phyloP scores from a whole-genome alignment of 2,888 invertebrate genomes.

The Gnatocerus cornutus region DNA sequence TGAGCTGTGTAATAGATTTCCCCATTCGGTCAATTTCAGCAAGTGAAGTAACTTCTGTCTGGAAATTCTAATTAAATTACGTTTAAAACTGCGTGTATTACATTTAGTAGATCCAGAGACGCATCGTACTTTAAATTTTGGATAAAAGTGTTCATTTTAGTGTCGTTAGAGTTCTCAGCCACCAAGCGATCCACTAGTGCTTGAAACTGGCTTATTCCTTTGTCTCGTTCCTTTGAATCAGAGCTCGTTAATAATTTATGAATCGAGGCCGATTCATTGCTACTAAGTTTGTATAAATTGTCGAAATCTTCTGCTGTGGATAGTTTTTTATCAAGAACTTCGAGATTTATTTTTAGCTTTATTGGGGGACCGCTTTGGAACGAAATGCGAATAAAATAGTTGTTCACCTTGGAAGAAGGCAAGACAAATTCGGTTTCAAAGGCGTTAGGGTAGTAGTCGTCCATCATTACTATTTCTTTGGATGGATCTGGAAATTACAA shows the following conservation, averaged over 20 bases:
- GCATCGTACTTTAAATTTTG: not conserved
- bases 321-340: no score
- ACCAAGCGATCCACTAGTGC: not conserved
- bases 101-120: not conserved
- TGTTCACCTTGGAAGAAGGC: not conserved
- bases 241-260: no score
- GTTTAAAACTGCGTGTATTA: not conserved
- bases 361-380: not conserved
- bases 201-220: not conserved
- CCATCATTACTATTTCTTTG: not conserved
- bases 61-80: not conserved
- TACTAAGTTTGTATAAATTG: no score
- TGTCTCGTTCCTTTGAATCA: no score
- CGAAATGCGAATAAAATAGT: not conserved
- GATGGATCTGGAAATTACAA: not conserved
- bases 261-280: no score
- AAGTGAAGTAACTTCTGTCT: not conserved
- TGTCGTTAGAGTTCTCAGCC: not conserved
- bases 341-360: no score
- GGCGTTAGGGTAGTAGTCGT: not conserved
- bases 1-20: slow-evolving; percentile 8
- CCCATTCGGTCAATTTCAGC: not conserved
- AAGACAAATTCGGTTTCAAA: not conserved
- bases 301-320: no score
- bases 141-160: not conserved